These are phyloP conservation scores for Spinus pinus DNA, from an alignment of 2,797 vertebrate species.

Conservation along the genomic window DNA sequence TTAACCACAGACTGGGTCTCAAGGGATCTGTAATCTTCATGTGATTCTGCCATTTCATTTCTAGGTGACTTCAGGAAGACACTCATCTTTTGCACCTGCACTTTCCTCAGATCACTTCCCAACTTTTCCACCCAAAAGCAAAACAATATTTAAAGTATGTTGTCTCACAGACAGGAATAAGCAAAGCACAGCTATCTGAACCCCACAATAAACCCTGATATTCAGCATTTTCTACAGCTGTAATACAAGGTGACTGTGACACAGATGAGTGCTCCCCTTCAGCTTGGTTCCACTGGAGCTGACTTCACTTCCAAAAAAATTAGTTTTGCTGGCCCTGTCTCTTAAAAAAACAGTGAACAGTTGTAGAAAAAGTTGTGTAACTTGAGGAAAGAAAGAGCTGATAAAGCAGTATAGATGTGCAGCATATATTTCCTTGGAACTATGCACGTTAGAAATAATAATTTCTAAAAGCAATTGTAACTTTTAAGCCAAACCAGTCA, in stretches of 20 bases:
- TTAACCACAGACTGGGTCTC: neutral
- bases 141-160: neutral
- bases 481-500: neutral
- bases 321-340: neutral
- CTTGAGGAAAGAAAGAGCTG: neutral
- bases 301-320: neutral
- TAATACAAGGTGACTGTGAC: neutral
- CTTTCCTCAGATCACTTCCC: neutral
- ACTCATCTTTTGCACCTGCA: neutral
- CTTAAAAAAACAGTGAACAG: neutral
- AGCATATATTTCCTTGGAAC: neutral
- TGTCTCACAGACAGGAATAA: neutral
- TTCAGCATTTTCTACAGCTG: neutral
- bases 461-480: neutral
- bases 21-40: neutral
- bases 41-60: neutral
- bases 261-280: neutral
- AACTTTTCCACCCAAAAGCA: neutral
- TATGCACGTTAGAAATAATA: neutral
- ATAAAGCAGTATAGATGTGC: neutral
- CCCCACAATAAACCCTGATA: neutral
- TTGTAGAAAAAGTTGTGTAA: neutral
- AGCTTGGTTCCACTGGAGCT: neutral
- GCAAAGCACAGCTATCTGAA: neutral
- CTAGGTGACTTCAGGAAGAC: neutral